Conservation (phyloP, 1,140 invertebrate species). For the Procambarus clarkii region DNA sequence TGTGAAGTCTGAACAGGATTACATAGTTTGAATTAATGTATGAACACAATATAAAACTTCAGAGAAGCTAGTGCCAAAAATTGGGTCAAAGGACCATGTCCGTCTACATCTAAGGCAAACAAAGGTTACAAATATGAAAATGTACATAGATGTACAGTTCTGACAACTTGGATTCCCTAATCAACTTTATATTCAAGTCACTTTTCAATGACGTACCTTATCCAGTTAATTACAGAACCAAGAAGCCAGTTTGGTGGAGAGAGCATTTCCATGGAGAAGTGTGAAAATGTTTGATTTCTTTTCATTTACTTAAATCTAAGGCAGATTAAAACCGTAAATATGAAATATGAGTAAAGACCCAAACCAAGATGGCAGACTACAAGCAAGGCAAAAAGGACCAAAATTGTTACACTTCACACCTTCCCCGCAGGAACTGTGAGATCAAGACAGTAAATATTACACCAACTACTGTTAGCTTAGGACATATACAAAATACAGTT, state of each 20-base stretch:
- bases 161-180: constrained; percentile 55
- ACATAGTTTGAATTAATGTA: constrained; percentile 56
- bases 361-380: constrained; percentile 57
- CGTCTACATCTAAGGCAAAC: constrained; percentile 63
- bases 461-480: constrained; percentile 68
- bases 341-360: constrained; percentile 43
- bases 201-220: constrained; percentile 22
- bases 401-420: constrained; percentile 53
- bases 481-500: constrained; percentile 71
- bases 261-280: constrained; percentile 66
- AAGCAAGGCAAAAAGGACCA: constrained; percentile 54
- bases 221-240: constrained; percentile 57
- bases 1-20: constrained; percentile 62
- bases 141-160: constrained; percentile 68
- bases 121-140: constrained; percentile 67
- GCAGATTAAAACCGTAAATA: constrained; percentile 28
- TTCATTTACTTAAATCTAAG: constrained; percentile 19
- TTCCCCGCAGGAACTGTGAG: constrained; percentile 59
- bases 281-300: constrained; percentile 55
- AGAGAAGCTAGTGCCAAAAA: constrained; percentile 59
- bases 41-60: constrained; percentile 58
- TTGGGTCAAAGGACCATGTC: constrained; percentile 59
- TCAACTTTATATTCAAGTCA: constrained; percentile 40
- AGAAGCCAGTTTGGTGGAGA: constrained; percentile 56
- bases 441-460: constrained; percentile 71